Conservation (phyloP, 2,113 vertebrate species). For the Hoplias malabaricus region DNA sequence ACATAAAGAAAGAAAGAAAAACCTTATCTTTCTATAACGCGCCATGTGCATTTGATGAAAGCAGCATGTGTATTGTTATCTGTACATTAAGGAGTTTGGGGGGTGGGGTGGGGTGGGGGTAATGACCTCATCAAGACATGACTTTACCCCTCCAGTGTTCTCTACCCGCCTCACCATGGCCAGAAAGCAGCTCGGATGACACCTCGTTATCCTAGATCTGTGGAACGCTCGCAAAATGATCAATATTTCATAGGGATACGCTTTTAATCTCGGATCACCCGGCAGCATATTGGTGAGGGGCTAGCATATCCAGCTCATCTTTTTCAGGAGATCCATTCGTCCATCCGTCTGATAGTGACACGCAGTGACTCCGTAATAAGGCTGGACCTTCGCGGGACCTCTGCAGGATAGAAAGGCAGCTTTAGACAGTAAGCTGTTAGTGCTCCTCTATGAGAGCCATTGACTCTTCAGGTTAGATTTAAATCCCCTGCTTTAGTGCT, state of each 20-base stretch:
- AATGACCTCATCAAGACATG: conserved; percentile 35
- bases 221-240: conserved; percentile 41
- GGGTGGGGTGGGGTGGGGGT: no score
- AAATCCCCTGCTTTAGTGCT: background rate
- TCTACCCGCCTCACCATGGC: background rate
- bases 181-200: conserved; percentile 31
- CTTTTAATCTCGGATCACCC: conserved; percentile 38
- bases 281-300: conserved; percentile 4
- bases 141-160: conserved; percentile 29
- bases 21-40: background rate
- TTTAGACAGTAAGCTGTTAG: conserved; percentile 24
- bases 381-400: background rate
- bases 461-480: background rate
- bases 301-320: conserved; percentile 9
- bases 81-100: conserved; percentile 35
- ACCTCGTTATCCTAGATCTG: conserved; percentile 45
- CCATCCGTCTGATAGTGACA: background rate
- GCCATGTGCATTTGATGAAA: conserved; percentile 38
- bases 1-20: conserved; percentile 1
- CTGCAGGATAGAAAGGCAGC: conserved; percentile 7
- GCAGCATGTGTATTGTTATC: conserved; percentile 32
- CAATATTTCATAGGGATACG: conserved; percentile 40
- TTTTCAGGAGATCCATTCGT: conserved; percentile 23
- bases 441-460: conserved; percentile 8
- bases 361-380: conserved; percentile 6